Evolutionary conservation across 2,888 invertebrate species (phyloP).

Genomic region (Ophion obscuratus): DNA sequence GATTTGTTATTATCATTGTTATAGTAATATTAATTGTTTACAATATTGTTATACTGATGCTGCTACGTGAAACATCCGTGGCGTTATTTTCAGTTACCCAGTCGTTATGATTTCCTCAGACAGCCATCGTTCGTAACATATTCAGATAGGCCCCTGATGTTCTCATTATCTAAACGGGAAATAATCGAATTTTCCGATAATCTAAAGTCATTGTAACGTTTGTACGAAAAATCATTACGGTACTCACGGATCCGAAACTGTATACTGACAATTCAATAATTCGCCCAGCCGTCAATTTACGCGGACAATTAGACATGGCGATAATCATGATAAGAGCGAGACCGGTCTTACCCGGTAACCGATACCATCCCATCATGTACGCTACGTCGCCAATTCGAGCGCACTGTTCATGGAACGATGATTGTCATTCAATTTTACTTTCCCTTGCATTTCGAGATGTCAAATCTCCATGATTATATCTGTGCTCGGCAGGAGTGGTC

Average conservation of each 20-base stretch:
- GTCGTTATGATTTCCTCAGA: conserved; percentile 11
- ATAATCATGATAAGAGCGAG: conserved; percentile 72
- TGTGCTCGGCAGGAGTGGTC: too few relatives aligned
- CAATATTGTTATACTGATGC: neutral
- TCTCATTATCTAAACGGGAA: conserved; percentile 70
- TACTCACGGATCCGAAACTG: conserved; percentile 76
- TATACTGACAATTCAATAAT: conserved; percentile 74
- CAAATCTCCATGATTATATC: too few relatives aligned
- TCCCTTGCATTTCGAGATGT: neutral
- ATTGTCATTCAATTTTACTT: neutral
- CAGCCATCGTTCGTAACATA: conserved; percentile 68
- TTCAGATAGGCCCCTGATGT: conserved; percentile 73
- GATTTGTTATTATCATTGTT: neutral
- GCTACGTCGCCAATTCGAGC: conserved; percentile 71
- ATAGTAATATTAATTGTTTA: neutral
- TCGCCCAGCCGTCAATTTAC: conserved; percentile 77
- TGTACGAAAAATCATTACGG: neutral
- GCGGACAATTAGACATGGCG: conserved; percentile 71
- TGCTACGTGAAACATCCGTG: neutral
- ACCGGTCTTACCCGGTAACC: conserved; percentile 70
- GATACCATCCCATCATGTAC: conserved; percentile 77
- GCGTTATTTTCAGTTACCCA: neutral
- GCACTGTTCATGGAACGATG: conserved; percentile 18
- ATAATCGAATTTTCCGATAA: neutral
- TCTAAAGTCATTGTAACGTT: too few relatives aligned